Evolutionary conservation across 2,797 vertebrate species (phyloP), one percentile per base, ranked within the genome.

Genomic region (Darevskia nairensis): DNA sequence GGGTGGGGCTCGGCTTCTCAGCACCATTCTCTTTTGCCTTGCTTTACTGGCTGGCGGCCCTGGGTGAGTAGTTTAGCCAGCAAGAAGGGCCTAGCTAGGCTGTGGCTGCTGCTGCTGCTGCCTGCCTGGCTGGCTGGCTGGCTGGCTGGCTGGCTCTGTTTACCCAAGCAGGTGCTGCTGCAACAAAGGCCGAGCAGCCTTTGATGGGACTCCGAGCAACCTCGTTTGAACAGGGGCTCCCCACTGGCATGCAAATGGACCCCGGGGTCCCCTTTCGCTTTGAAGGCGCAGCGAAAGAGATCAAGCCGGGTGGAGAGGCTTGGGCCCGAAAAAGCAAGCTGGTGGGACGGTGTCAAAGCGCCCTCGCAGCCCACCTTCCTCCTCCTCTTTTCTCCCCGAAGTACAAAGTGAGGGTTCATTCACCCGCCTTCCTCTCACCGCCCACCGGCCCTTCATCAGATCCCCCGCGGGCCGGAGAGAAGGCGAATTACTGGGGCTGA

Each of bases 381-480:
- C 74, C 41, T 32, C 92, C 94, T 6, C 95, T 95, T 95, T 91
- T 90, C 86, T 86, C 89, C 93, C 81, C 88, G 78, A 85, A 90
- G 92, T 94, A 94, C 95, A 94, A 96, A 97, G 93, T 96, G 95
- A 88, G 94, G 95, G 91, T 96, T 97, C 96, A 96, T 97, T 97
- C 97, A 96, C 95, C 95, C 91, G 44, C 92, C 90, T 88, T 82
- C 76, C 88, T 94, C 91, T 21, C 4, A 3, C 9, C 32, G 1
- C 44, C 41, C 23, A 39, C 2, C 41, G 41, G 3, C 9, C n/a
- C 25, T 21, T 35, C 90, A 89, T 92, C 94, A 85, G 4, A 10
- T n/a, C 25, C 93, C 94, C 66, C 35, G 77, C 88, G 80, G 95
- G 93, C 88, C 87, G 88, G 84, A 81, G 89, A 95, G 89, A 93